These are phyloP conservation scores for Gymnoscopelus braueri DNA, from an alignment of 2,797 vertebrate species.

Conservation along the genomic window DNA sequence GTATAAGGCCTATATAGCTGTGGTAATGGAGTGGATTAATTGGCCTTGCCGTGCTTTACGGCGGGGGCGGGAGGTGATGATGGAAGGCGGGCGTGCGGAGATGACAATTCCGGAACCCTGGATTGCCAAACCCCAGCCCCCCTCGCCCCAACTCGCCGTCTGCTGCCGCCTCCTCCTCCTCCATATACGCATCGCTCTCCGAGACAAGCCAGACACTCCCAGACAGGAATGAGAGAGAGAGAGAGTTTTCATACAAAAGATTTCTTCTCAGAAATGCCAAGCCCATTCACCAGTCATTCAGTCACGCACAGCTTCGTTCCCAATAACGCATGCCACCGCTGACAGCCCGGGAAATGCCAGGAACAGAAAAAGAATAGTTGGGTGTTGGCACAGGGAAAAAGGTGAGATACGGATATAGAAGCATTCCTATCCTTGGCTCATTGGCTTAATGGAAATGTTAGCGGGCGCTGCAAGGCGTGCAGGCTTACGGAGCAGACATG, in stretches of 20 bases:
- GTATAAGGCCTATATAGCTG: slow-evolving; percentile 40
- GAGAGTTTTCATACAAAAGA: slow-evolving; percentile 48
- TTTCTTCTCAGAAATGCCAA: slow-evolving; percentile 34
- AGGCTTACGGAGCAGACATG: too few relatives aligned
- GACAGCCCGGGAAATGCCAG: too few relatives aligned
- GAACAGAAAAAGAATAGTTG: too few relatives aligned
- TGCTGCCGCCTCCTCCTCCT: slow-evolving; percentile 21
- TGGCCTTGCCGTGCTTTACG: slow-evolving; percentile 61
- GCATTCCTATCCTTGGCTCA: too few relatives aligned
- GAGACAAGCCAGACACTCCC: slow-evolving; percentile 9
- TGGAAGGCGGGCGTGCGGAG: slow-evolving; percentile 8
- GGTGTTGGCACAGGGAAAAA: too few relatives aligned
- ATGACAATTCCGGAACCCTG: slow-evolving; percentile 27
- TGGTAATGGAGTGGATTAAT: slow-evolving; percentile 63
- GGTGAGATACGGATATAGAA: too few relatives aligned
- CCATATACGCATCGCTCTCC: not conserved
- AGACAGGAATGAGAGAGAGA: slow-evolving; percentile 30
- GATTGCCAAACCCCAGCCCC: slow-evolving; percentile 21
- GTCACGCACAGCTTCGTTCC: slow-evolving; percentile 48
- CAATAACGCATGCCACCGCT: too few relatives aligned
- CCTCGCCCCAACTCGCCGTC: slow-evolving; percentile 11
- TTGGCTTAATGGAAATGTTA: too few relatives aligned
- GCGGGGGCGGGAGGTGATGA: slow-evolving; percentile 35
- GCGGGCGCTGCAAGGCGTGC: too few relatives aligned
- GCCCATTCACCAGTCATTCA: slow-evolving; percentile 54